phyloP scores from a whole-genome alignment of 2,113 vertebrate genomes.

The Dipodomys merriami region DNA sequence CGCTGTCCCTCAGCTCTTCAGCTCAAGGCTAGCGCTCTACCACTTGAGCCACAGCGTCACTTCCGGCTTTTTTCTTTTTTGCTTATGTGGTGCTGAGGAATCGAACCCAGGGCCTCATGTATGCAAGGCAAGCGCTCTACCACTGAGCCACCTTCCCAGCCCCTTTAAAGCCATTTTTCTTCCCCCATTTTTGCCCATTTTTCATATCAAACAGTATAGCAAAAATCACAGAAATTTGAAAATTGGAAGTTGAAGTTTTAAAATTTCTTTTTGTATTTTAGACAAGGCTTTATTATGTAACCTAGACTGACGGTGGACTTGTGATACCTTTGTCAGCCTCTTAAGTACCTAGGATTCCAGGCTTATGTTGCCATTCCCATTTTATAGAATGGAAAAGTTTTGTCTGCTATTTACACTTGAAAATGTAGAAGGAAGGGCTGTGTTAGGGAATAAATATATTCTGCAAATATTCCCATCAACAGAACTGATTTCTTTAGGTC shows the following conservation, averaged over 20 bases:
- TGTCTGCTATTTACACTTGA: neutral
- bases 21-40: too few relatives aligned
- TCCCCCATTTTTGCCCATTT: neutral
- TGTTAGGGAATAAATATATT: constrained; percentile 6
- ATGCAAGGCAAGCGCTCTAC: too few relatives aligned
- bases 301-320: neutral
- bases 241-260: neutral
- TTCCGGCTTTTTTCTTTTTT: too few relatives aligned
- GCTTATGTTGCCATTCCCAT: neutral
- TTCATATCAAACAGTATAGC: neutral
- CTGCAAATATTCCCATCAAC: neutral
- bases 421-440: neutral
- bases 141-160: too few relatives aligned
- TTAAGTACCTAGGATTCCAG: neutral
- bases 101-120: too few relatives aligned
- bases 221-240: constrained; percentile 29
- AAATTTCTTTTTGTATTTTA: neutral
- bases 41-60: too few relatives aligned
- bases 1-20: too few relatives aligned
- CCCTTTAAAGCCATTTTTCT: neutral
- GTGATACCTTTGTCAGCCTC: neutral
- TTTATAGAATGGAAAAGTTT: constrained; percentile 20
- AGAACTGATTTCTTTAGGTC: neutral
- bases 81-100: too few relatives aligned
- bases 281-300: neutral